Conservation (phyloP, 2,113 vertebrate genomes). For the Syngnathus scovelli region DNA sequence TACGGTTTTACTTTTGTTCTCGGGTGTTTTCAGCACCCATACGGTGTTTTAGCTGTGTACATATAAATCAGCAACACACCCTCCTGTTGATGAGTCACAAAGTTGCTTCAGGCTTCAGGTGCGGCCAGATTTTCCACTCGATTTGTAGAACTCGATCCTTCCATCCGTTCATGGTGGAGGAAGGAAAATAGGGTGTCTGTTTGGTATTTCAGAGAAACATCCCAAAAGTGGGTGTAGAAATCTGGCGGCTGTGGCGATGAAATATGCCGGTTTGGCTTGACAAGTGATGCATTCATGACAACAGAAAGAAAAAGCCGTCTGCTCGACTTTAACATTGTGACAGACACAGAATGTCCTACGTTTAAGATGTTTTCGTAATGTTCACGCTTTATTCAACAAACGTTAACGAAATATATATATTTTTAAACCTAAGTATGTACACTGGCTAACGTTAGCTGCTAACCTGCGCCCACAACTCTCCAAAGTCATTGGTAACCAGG, state of each 20-base stretch:
- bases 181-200: neutral
- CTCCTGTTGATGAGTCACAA: constrained; percentile 24
- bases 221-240: neutral
- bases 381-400: neutral
- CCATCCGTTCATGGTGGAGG: neutral
- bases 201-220: neutral
- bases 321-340: neutral
- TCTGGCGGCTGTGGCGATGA: neutral
- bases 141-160: neutral
- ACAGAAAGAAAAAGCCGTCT: neutral
- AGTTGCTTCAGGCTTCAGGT: constrained; percentile 20
- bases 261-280: neutral
- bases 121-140: neutral
- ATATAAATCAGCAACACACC: neutral
- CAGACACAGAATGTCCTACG: too few species aligned
- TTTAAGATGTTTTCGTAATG: too few species aligned
- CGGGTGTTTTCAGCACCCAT: neutral
- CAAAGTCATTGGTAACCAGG: too few species aligned
- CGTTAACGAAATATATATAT: neutral
- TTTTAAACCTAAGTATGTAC: too few species aligned
- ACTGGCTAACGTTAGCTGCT: too few species aligned
- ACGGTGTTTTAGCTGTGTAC: neutral
- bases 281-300: constrained; percentile 5
- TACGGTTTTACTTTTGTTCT: neutral
- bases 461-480: too few species aligned